Evolutionary conservation across 2,888 invertebrate genomes (phyloP).

Genomic region (Drosophila buzzatii): DNA sequence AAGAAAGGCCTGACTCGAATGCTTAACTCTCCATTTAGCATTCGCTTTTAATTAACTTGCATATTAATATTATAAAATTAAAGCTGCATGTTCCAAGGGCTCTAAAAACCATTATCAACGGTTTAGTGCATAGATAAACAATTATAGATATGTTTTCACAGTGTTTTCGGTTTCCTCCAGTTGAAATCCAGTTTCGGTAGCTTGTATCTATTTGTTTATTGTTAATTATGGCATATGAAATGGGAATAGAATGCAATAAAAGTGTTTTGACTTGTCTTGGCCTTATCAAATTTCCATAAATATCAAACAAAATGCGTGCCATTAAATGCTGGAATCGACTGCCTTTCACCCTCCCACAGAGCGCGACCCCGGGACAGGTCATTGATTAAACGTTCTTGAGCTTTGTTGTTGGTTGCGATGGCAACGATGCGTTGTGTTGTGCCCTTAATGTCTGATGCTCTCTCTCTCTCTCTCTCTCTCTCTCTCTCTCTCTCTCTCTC

Average conservation of each 20-base stretch:
- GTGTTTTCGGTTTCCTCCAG: background rate
- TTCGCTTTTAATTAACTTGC: background rate
- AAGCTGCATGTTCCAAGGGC: background rate
- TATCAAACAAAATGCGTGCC: conserved; percentile 50
- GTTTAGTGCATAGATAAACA: background rate
- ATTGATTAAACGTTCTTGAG: conserved; percentile 71
- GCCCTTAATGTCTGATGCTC: conserved; percentile 45
- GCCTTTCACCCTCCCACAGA: background rate
- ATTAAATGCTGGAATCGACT: conserved; percentile 32
- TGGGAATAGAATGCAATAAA: conserved; percentile 48
- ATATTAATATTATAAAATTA: background rate
- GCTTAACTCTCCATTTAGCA: background rate
- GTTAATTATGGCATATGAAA: conserved; percentile 17
- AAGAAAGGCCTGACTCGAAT: background rate
- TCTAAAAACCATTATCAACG: background rate
- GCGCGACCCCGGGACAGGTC: conserved; percentile 28
- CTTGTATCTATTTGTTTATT: conserved; percentile 28
- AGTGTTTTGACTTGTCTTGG: conserved; percentile 28
- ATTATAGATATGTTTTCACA: background rate
- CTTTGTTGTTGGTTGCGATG: conserved; percentile 58
- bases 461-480: background rate
- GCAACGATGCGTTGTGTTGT: conserved; percentile 53
- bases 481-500: conserved; percentile 7
- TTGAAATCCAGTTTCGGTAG: background rate
- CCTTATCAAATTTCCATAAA: conserved; percentile 75